These are phyloP conservation scores for Mechanitis mazaeus DNA, from an alignment of 2,888 invertebrate species.

Conservation along the genomic window DNA sequence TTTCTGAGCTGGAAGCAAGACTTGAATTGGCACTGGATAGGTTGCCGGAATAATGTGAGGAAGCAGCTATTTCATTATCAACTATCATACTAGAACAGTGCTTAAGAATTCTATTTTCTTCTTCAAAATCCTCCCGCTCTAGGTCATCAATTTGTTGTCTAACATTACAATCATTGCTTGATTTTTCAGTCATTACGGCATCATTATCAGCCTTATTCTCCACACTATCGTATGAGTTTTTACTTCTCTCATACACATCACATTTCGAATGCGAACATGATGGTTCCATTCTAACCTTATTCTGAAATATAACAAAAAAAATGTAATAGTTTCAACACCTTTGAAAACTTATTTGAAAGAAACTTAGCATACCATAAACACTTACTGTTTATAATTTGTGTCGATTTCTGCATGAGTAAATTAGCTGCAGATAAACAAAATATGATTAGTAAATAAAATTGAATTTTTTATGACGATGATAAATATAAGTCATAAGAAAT, in stretches of 20 bases:
- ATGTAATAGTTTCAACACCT: neutral
- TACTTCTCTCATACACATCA: constrained; percentile 52
- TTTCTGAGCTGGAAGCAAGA: constrained; percentile 63
- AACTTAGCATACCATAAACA: constrained; percentile 10
- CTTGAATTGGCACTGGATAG: constrained; percentile 61
- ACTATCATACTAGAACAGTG: constrained; percentile 63
- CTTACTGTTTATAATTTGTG: constrained; percentile 10
- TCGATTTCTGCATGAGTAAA: constrained; percentile 22
- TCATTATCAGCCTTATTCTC: constrained; percentile 62
- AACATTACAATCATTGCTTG: constrained; percentile 39
- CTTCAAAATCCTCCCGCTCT: constrained; percentile 68
- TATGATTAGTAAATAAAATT: constrained; percentile 12
- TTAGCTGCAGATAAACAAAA: constrained; percentile 33
- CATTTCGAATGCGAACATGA: constrained; percentile 59
- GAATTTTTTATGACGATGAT: no score
- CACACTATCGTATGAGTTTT: constrained; percentile 44
- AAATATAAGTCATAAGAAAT: no score
- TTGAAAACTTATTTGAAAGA: no score
- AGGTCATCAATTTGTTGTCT: constrained; percentile 62
- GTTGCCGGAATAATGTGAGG: constrained; percentile 51
- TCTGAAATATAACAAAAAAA: constrained; percentile 21
- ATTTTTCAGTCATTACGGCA: constrained; percentile 40
- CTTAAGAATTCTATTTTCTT: constrained; percentile 65
- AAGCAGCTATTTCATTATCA: constrained; percentile 50
- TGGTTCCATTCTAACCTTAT: constrained; percentile 59